Evolutionary conservation across 2,888 invertebrate species (phyloP).

Genomic region (Cataglyphis cursor): DNA sequence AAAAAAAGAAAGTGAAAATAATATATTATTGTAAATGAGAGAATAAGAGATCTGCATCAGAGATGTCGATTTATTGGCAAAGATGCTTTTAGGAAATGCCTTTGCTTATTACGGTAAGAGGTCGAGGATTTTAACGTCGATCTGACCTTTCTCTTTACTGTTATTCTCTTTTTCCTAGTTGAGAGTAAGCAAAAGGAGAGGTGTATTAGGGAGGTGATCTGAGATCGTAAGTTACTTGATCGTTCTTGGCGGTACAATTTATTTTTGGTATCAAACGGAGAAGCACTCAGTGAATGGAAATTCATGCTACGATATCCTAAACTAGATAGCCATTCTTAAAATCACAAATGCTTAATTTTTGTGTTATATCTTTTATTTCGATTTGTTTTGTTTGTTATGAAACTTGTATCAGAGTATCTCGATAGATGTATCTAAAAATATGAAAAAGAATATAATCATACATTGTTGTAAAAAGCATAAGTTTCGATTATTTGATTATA

Average conservation of each 20-base stretch:
- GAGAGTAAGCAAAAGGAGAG: slow-evolving; percentile 24
- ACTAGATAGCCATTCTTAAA: not conserved
- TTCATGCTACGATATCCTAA: not conserved
- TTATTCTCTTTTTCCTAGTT: slow-evolving; percentile 43
- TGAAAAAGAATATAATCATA: not conserved
- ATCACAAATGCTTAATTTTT: not conserved
- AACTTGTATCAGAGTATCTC: not conserved
- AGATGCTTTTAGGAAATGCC: slow-evolving; percentile 68
- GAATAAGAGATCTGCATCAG: not conserved
- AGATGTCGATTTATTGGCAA: not conserved
- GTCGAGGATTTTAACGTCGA: slow-evolving; percentile 80
- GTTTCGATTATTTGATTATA: not conserved
- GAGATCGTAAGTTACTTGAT: slow-evolving; percentile 20
- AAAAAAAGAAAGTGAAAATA: not conserved
- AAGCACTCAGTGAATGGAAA: slow-evolving; percentile 53
- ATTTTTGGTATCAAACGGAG: not conserved
- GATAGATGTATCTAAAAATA: not conserved
- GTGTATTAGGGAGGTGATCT: not conserved
- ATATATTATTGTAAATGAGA: not conserved
- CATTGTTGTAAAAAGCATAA: not conserved
- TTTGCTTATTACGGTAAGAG: slow-evolving; percentile 76
- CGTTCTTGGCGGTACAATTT: slow-evolving; percentile 22
- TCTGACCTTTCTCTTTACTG: slow-evolving; percentile 83
- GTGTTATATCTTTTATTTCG: not conserved
- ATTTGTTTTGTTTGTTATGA: not conserved